phyloP scores from a whole-genome alignment of 2,113 vertebrate species.

The Cervus canadensis region DNA sequence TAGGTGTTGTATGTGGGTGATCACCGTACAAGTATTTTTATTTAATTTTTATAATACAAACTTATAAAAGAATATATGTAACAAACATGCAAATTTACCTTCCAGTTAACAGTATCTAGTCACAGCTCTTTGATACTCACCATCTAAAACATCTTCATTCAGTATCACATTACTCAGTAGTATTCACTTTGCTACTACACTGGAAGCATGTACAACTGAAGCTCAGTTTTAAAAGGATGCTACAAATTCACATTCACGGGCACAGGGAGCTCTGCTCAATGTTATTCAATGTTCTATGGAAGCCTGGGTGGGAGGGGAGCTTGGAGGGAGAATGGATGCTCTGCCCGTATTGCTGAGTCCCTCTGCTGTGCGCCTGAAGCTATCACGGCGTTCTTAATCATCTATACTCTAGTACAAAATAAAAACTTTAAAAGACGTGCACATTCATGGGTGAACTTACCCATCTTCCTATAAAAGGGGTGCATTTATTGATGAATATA shows the following conservation, averaged over 20 bases:
- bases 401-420: not conserved
- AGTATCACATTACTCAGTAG: not conserved
- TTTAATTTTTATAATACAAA: not conserved
- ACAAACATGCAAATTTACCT: not conserved
- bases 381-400: accelerated
- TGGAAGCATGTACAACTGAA: not conserved
- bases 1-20: not conserved
- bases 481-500: not conserved
- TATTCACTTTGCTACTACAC: not conserved
- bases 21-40: not conserved
- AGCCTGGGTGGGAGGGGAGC: not conserved
- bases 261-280: not conserved
- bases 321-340: not conserved
- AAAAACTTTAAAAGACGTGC: not conserved
- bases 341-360: not conserved
- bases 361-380: not conserved
- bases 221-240: not conserved
- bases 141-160: not conserved
- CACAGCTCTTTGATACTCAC: not conserved
- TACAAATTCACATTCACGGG: not conserved
- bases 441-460: not conserved
- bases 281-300: not conserved
- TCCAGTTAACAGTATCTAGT: not conserved
- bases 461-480: not conserved
- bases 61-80: not conserved